phyloP scores from a whole-genome alignment of 2,797 vertebrate species.

The Muscicapa comitata region DNA sequence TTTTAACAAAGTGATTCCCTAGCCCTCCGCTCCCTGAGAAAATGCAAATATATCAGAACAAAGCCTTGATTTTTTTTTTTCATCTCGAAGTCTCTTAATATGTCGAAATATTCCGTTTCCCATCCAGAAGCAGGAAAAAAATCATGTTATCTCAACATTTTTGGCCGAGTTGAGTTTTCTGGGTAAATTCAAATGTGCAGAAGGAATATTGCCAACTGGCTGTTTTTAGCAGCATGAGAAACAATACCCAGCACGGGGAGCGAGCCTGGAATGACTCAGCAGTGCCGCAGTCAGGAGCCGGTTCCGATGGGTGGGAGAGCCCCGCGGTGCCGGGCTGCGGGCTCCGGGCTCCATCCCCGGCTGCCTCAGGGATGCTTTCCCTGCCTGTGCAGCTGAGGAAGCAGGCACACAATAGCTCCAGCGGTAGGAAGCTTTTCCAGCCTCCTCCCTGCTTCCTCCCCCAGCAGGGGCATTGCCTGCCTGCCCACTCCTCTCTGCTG shows the following conservation, averaged over 20 bases:
- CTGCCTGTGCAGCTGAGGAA: neutral
- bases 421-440: conserved; percentile 18
- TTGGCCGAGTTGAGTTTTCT: neutral
- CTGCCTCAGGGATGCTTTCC: neutral
- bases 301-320: neutral
- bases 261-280: neutral
- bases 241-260: neutral
- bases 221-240: conserved; percentile 21
- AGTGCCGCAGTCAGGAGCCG: neutral
- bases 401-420: conserved; percentile 17
- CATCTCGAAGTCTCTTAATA: neutral
- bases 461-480: conserved; percentile 28
- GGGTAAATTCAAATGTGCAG: neutral
- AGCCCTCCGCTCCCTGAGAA: neutral
- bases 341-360: neutral
- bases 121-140: neutral
- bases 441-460: conserved; percentile 39
- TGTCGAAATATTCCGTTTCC: neutral
- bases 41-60: neutral
- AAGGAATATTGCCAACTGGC: neutral
- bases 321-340: neutral
- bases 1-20: neutral
- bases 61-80: neutral
- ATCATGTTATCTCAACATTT: neutral
- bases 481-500: neutral